Percentiles rank a stretch among this genome's conserved stretches.
Conservation (phyloP, 2,113 vertebrate genomes). For the Panthera uncia region DNA sequence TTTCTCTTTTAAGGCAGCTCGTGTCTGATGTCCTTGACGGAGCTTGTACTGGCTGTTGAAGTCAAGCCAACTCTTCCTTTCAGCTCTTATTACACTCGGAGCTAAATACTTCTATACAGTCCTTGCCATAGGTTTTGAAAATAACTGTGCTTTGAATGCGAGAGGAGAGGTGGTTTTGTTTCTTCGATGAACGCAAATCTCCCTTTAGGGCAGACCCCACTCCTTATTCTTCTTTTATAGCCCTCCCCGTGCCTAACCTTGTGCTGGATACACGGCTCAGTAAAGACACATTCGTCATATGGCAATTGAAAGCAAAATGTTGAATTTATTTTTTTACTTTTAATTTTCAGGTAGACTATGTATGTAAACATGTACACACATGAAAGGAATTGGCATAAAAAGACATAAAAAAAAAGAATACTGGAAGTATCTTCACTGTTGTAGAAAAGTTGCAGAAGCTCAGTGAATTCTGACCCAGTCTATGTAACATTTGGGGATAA, state of each 20-base stretch:
- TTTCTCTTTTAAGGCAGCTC: background rate
- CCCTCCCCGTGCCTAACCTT: background rate
- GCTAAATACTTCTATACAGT: background rate
- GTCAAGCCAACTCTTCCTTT: background rate
- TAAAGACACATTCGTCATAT: background rate
- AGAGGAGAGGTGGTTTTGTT: background rate
- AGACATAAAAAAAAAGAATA: background rate
- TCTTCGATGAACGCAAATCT: background rate
- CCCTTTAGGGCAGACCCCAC: background rate
- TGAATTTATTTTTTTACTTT: conserved; percentile 17
- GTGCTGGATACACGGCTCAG: background rate
- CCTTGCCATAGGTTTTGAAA: background rate
- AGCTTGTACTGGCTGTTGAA: background rate
- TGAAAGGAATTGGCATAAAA: background rate
- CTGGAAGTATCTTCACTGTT: background rate
- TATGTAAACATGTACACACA: background rate
- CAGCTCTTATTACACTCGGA: background rate
- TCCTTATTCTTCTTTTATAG: background rate
- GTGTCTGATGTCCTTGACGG: background rate
- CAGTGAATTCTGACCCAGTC: background rate
- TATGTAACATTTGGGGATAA: background rate
- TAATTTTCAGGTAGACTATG: background rate
- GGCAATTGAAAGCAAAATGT: background rate
- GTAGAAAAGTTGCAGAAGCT: background rate
- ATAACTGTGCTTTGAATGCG: background rate